phyloP scores from a whole-genome alignment of 2,888 invertebrate species.

The Aradus depressus region DNA sequence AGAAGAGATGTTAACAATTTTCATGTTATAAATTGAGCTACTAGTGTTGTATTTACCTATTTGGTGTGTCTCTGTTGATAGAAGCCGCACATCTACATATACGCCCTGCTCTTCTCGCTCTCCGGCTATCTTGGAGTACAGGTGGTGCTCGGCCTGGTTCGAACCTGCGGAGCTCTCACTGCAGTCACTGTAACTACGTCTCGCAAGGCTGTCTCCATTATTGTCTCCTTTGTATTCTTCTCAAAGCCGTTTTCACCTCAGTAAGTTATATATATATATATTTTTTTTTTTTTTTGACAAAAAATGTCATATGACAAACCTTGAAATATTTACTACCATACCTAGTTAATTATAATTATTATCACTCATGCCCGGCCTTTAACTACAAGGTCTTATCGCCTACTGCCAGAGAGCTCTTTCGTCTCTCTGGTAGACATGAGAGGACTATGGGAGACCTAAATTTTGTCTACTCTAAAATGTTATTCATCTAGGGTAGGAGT shows the following conservation, averaged over 20 bases:
- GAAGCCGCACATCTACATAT: slow-evolving; percentile 69
- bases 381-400: neutral
- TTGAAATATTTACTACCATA: neutral
- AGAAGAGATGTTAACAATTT: too few relatives aligned
- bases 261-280: slow-evolving; percentile 46
- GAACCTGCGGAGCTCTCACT: slow-evolving; percentile 78
- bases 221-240: slow-evolving; percentile 86
- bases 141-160: slow-evolving; percentile 79
- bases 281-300: neutral
- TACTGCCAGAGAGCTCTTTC: too few relatives aligned
- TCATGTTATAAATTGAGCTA: too few relatives aligned
- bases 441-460: too few relatives aligned
- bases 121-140: slow-evolving; percentile 90
- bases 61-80: too few relatives aligned
- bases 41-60: too few relatives aligned
- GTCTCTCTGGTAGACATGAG: too few relatives aligned
- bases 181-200: slow-evolving; percentile 90
- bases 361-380: too few relatives aligned
- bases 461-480: too few relatives aligned
- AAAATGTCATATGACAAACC: neutral
- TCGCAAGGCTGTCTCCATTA: slow-evolving; percentile 82
- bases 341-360: neutral
- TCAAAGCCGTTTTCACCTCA: slow-evolving; percentile 86
- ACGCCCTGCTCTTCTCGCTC: slow-evolving; percentile 73
- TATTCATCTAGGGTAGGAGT: too few relatives aligned